Conservation (phyloP, 1,140 invertebrate species). For the Cyclina sinensis region DNA sequence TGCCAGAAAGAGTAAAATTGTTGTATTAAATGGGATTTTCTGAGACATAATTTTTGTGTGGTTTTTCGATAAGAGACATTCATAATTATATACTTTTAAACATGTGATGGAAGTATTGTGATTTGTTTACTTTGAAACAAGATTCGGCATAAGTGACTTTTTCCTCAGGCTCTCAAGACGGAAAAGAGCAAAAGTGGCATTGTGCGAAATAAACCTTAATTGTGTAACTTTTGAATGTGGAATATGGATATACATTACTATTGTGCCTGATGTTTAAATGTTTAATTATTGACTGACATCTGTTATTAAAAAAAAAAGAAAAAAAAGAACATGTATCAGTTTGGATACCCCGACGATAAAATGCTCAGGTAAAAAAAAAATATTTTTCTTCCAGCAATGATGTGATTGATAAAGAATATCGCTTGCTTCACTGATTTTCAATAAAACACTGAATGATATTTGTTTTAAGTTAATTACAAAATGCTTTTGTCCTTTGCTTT, state of each 20-base stretch:
- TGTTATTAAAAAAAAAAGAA: no score
- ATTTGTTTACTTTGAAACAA: not conserved
- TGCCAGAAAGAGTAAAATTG: not conserved
- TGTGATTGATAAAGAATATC: not conserved
- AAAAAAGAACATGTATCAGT: constrained; percentile 12
- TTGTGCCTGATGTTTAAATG: not conserved
- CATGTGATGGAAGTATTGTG: not conserved
- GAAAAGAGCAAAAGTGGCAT: not conserved
- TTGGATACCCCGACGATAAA: constrained; percentile 33
- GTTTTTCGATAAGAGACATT: no score
- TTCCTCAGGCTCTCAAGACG: not conserved
- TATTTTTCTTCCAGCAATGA: not conserved
- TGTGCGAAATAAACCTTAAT: not conserved
- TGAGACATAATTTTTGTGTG: no score
- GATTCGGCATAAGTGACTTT: not conserved
- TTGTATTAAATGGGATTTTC: not conserved
- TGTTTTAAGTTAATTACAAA: no score
- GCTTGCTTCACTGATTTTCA: not conserved
- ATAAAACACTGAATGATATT: no score
- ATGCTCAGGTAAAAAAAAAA: constrained; percentile 12
- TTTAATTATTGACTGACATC: not conserved
- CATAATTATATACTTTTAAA: no score
- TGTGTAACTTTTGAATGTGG: not conserved
- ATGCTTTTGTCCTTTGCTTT: not conserved
- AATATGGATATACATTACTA: no score